Conservation (phyloP, 2,888 invertebrate species). For the Heliconius aoede region DNA sequence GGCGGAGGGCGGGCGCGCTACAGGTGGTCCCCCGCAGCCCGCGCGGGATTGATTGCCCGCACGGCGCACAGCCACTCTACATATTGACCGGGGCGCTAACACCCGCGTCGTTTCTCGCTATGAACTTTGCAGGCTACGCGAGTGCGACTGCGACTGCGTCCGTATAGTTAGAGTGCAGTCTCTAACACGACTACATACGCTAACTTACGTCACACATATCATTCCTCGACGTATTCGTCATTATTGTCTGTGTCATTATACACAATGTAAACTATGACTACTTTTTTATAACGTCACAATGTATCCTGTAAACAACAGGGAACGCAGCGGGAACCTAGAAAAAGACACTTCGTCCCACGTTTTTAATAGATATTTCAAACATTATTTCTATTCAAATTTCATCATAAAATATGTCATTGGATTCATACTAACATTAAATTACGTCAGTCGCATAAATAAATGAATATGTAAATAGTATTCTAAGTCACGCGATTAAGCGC, state of each 20-base stretch:
- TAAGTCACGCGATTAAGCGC: conserved; percentile 70
- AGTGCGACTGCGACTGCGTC: conserved; percentile 50
- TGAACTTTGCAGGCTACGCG: conserved; percentile 70
- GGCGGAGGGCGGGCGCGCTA: conserved; percentile 54
- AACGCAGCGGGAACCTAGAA: too few species aligned
- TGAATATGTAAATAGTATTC: conserved; percentile 74
- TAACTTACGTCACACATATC: conserved; percentile 10
- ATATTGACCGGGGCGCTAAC: conserved; percentile 81
- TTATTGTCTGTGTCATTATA: not conserved
- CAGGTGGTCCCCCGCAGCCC: conserved; percentile 72
- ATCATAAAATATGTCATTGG: conserved; percentile 20
- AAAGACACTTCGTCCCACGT: too few species aligned
- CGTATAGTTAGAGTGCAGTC: conserved; percentile 32
- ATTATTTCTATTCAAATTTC: conserved; percentile 10
- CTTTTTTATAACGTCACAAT: too few species aligned
- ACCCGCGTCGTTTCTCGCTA: conserved; percentile 75
- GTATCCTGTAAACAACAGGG: too few species aligned
- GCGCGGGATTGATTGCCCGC: conserved; percentile 80
- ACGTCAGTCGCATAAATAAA: conserved; percentile 55
- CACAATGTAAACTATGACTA: not conserved
- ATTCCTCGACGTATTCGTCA: not conserved
- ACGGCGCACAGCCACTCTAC: conserved; percentile 80
- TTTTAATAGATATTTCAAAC: not conserved
- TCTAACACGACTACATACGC: conserved; percentile 8
- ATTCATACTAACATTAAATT: conserved; percentile 34